Base-by-base conservation (phyloP, 2,888 invertebrate genomes). In the Morpho achilles region DNA sequence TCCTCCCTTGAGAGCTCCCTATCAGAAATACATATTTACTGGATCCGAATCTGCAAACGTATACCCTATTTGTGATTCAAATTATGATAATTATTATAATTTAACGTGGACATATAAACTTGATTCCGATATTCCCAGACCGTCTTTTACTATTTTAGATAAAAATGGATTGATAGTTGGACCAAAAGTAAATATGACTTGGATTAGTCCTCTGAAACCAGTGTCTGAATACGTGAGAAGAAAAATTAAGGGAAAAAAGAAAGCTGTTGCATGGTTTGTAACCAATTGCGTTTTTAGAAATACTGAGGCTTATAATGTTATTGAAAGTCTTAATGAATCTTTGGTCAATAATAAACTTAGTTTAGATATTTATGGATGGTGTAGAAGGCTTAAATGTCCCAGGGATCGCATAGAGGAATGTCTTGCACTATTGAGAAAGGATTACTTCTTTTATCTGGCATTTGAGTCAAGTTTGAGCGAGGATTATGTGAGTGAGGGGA, bases 1-100 rank as follows among this genome's bases (percentile, higher is more conserved):
- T 55, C 76, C 82, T 0, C n/a, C 66, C 0, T 16, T 76, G 0
- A 76, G 93, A 63, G 69, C 71, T 3, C 62, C 75, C 0, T 62
- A 81, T 59, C 93, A 93, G 70, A 77, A 75, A 50, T 93, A 91
- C 64, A 75, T 93, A 16, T 93, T 91, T 60, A 78, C 84, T 1
- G 79, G 81, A 0, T 67, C 77, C 3, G 82, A 84, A 68, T 76
- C 86, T 0, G 71, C 83, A 1, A 70, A 65, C 5, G 68, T 77
- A 44, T 77, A 71, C 53, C 82, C 84, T 2, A 59, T 85, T 1
- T 85, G 84, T 55, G 67, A 75, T 9, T 45, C 64, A 0, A 56
- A 59, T 2, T 82, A 69, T 47, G 81, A 87, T 7, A 57, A 69
- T 4, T 84, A 77, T 62, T 89, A 77, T 62, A 88, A 88, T 53